These are phyloP conservation scores for Cyprinella venusta DNA, from an alignment of 2,797 vertebrate species.

Conservation along the genomic window DNA sequence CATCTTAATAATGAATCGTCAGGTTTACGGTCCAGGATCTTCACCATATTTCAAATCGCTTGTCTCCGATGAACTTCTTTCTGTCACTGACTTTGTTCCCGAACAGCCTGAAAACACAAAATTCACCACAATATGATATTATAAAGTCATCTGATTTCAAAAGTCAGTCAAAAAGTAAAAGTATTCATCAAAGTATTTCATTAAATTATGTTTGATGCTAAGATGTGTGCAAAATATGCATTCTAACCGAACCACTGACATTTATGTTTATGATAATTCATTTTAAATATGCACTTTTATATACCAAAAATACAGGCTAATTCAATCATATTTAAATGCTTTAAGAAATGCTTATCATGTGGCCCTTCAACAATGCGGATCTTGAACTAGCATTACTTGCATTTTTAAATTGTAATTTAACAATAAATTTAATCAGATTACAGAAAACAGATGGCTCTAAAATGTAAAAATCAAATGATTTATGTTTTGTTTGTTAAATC, in stretches of 20 bases:
- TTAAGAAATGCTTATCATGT: neutral
- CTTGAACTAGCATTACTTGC: neutral
- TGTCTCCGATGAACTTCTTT: slow-evolving; percentile 40
- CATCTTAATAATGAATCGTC: neutral
- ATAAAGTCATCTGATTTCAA: neutral
- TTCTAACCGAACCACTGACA: neutral
- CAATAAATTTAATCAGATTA: neutral
- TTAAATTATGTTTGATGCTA: neutral
- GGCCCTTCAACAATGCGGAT: neutral
- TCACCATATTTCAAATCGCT: slow-evolving; percentile 63
- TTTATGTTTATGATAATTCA: neutral
- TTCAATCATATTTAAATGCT: neutral
- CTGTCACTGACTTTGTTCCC: slow-evolving; percentile 58
- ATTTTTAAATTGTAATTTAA: neutral
- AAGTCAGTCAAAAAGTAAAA: too few species aligned
- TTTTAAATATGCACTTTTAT: neutral
- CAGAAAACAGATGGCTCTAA: neutral
- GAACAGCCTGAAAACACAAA: slow-evolving; percentile 60
- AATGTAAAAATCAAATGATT: neutral
- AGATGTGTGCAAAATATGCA: neutral
- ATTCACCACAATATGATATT: slow-evolving; percentile 17
- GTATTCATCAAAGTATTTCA: neutral
- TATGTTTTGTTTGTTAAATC: neutral
- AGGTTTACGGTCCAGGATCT: neutral
- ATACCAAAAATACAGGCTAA: neutral